Percentiles rank a stretch among this genome's conserved stretches.
phyloP scores from a whole-genome alignment of 2,797 vertebrate species.

The Sebastes dallii region DNA sequence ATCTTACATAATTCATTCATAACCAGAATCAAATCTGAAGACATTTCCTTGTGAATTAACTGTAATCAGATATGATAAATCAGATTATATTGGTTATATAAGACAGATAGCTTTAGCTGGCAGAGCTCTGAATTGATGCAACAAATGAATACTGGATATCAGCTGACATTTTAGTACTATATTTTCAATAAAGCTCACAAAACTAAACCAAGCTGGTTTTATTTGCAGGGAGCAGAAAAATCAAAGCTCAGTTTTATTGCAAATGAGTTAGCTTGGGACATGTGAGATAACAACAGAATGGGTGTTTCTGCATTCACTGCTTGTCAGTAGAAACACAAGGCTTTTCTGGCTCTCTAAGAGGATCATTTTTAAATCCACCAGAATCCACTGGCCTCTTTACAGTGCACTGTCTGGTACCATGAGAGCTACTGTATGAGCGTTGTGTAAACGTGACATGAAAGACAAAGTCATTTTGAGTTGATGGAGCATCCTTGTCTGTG shows the following conservation, averaged over 20 bases:
- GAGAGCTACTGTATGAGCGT: neutral
- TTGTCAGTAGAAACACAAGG: conserved; percentile 43
- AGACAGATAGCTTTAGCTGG: conserved; percentile 26
- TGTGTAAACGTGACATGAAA: conserved; percentile 14
- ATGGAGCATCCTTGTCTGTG: neutral
- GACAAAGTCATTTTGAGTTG: neutral
- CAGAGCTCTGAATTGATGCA: conserved; percentile 15
- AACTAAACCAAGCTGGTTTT: neutral
- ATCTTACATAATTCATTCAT: conserved; percentile 39
- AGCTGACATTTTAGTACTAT: conserved; percentile 25
- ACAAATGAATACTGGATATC: conserved; percentile 21
- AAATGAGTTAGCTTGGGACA: conserved; percentile 2
- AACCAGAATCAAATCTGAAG: conserved; percentile 6
- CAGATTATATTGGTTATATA: conserved; percentile 57
- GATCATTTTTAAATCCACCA: conserved; percentile 60
- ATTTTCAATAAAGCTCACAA: neutral
- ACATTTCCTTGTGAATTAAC: conserved; percentile 32
- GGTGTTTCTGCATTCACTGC: conserved; percentile 29
- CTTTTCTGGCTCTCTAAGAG: conserved; percentile 50
- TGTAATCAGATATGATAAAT: conserved; percentile 46
- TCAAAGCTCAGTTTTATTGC: neutral
- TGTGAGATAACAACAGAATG: neutral
- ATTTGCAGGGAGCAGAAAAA: conserved; percentile 14
- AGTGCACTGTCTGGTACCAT: neutral
- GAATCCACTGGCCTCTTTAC: conserved; percentile 45